phyloP scores from a whole-genome alignment of 2,113 vertebrate genomes.

The Thalassarche chlororhynchos region DNA sequence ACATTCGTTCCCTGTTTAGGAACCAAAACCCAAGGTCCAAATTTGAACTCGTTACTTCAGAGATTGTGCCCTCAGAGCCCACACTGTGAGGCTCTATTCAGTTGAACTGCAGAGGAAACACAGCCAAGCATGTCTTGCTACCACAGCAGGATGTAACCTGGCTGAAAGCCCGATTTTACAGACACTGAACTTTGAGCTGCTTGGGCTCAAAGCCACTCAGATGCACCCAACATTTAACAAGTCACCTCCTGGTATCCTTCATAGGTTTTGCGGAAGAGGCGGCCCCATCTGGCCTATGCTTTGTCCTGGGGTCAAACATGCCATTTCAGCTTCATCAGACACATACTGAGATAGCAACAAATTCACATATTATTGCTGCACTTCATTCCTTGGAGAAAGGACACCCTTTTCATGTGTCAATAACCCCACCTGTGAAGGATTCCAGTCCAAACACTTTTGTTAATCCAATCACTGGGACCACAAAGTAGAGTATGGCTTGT shows the following conservation, averaged over 20 bases:
- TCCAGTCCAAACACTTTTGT: not conserved
- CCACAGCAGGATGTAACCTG: not conserved
- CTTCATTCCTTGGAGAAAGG: not conserved
- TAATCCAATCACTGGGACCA: not conserved
- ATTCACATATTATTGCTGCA: not conserved
- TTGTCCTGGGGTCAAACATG: not conserved
- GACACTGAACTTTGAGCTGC: not conserved
- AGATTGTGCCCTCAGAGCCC: not conserved
- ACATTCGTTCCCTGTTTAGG: not conserved
- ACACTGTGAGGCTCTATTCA: not conserved
- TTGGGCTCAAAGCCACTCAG: not conserved
- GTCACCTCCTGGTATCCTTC: not conserved
- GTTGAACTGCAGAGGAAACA: not conserved
- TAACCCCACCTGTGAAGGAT: not conserved
- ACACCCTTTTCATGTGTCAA: not conserved
- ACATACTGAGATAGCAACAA: not conserved
- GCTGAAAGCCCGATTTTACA: not conserved
- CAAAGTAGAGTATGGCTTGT: not conserved
- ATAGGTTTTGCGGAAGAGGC: not conserved
- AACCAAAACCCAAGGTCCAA: not conserved
- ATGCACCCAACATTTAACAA: not conserved
- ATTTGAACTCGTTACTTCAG: not conserved
- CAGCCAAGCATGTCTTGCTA: not conserved
- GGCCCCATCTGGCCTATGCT: not conserved
- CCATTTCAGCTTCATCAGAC: not conserved